Evolutionary conservation across 2,888 invertebrate species (phyloP), one percentile per base, ranked within the genome.

Genomic region (Acronicta leporina): DNA sequence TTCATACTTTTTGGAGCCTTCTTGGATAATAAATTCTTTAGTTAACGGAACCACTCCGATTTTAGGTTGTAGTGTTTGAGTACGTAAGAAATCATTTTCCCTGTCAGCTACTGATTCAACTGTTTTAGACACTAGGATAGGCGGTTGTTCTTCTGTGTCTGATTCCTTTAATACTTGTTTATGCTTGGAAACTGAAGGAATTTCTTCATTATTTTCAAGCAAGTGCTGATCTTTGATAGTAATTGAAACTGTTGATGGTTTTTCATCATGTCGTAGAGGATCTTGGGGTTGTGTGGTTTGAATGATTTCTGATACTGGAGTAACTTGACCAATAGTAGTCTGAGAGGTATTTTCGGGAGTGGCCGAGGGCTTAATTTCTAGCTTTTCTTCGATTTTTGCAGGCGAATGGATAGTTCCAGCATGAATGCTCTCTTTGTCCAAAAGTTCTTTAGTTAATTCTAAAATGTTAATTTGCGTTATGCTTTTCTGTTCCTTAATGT

Each of bases 391-490:
- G 45, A 63, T 55, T 62, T 47, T 62, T 11, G 53, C 47, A 10
- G 50, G 27, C 10, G 35, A 54, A 5, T 61, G 52, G 11, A 77
- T 56, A 11, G 45, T 43, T 8, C 44, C 67, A 40, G 68, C 33
- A 30, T 80, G 68, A 40, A 73, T 53, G 35, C 67, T 81, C 68
- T 86, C 84, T 45, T 73, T 78, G 8, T 84, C 78, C 33, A 86
- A 59, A 38, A 83, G 60, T 47, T 82, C 73, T 63, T 81, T 79
- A 11, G 82, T 82, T 13, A 76, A 2, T 57, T 80, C 74, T 20
- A 78, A 45, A 7, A 81, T 50, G 42, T 73, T 72, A 2, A 40
- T 55, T 50, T 77, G 70, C 35, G 63, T 61, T 51, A 61, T 50
- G 33, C 51, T 62, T 30, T 49, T 57, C 43, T 57, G 45, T 52